Conservation (phyloP, 2,797 vertebrate species). For the Pyrocephalus nanus region DNA sequence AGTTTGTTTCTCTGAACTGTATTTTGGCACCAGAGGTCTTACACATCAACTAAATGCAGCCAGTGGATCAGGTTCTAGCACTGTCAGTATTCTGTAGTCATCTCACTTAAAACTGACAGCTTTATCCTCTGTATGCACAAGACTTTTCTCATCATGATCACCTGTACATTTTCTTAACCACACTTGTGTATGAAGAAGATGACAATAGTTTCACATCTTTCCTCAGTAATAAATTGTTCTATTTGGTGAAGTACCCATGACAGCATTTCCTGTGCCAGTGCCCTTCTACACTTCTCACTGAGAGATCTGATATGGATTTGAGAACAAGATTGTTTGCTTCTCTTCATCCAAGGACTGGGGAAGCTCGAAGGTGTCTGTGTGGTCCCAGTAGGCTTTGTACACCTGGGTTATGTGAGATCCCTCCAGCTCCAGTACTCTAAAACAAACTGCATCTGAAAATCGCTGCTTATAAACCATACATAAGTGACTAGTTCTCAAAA, state of each 20-base stretch:
- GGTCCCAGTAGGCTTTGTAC: not conserved
- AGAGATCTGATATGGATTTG: not conserved
- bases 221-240: not conserved
- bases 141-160: accelerated
- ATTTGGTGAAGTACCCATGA: not conserved
- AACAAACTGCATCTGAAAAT: not conserved
- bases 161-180: not conserved
- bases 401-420: not conserved
- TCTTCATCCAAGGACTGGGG: not conserved
- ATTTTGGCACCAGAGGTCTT: not conserved
- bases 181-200: not conserved
- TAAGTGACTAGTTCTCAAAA: not conserved
- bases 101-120: not conserved
- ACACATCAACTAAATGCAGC: not conserved
- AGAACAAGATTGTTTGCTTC: not conserved
- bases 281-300: not conserved
- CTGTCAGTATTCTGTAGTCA: not conserved
- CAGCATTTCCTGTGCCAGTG: not conserved
- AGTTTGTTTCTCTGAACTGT: not conserved
- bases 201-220: not conserved
- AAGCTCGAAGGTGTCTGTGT: not conserved
- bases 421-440: not conserved
- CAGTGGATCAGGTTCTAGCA: not conserved
- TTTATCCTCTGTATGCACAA: not conserved
- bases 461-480: not conserved